Conservation (phyloP, 2,113 vertebrate species). For the Ophiodon elongatus region DNA sequence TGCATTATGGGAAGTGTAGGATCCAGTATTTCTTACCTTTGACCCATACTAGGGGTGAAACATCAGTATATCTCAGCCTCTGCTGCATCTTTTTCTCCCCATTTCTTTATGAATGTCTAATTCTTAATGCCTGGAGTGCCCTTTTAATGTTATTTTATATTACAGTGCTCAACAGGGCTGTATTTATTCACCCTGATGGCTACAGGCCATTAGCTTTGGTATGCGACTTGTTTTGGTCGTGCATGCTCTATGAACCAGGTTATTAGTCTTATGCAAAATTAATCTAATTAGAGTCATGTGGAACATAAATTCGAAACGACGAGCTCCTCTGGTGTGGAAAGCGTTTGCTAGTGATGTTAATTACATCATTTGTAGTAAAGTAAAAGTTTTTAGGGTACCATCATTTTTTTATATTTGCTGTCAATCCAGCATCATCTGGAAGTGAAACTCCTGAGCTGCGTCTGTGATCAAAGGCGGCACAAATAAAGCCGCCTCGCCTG, state of each 20-base stretch:
- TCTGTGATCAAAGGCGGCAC: conserved; percentile 5
- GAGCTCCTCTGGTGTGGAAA: background rate
- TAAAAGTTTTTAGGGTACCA: accelerated
- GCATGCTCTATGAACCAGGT: background rate
- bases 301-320: background rate
- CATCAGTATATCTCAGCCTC: background rate
- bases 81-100: too few relatives aligned
- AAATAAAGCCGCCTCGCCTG: background rate
- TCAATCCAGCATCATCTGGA: background rate
- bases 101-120: too few relatives aligned
- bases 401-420: background rate
- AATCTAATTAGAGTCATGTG: background rate
- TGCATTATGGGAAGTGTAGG: too few relatives aligned
- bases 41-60: background rate
- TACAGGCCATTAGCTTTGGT: background rate
- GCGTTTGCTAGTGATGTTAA: background rate
- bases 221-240: background rate
- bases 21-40: background rate
- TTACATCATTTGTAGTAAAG: background rate
- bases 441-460: background rate
- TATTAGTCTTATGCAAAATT: background rate
- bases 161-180: background rate
- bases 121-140: too few relatives aligned
- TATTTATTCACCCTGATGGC: background rate
- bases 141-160: background rate